phyloP scores from a whole-genome alignment of 2,888 invertebrate species.

The Drosophila mimica region DNA sequence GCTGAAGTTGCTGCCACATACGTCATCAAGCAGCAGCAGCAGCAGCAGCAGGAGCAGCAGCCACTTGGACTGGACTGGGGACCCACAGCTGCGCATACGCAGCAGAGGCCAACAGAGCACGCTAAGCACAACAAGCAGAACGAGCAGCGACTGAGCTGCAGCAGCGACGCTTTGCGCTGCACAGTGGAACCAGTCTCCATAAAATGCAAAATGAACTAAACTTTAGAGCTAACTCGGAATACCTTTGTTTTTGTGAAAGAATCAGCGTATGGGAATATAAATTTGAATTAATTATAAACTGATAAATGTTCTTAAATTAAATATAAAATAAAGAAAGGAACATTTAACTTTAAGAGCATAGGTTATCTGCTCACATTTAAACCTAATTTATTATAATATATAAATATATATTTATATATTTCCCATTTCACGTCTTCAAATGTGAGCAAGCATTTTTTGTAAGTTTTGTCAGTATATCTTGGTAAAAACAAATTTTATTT shows the following conservation, averaged over 20 bases:
- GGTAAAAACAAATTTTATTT: too few species aligned
- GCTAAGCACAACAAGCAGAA: constrained; percentile 17
- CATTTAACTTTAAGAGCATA: too few species aligned
- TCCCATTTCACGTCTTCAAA: too few species aligned
- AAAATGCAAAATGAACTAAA: neutral
- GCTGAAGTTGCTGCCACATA: constrained; percentile 42
- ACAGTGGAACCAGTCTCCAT: constrained; percentile 26
- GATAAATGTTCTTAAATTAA: neutral
- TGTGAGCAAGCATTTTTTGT: too few species aligned
- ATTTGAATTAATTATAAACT: neutral
- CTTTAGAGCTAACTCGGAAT: neutral
- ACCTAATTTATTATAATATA: too few species aligned
- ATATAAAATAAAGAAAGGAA: neutral
- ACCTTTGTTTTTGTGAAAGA: neutral
- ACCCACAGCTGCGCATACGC: constrained; percentile 66
- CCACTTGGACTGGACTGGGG: constrained; percentile 23
- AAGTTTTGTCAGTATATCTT: too few species aligned
- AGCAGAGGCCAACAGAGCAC: constrained; percentile 43
- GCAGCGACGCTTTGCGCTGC: constrained; percentile 30
- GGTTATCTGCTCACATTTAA: too few species aligned
- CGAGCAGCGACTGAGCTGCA: constrained; percentile 40
- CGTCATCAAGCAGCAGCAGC: constrained; percentile 52
- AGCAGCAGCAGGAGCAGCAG: constrained; percentile 18
- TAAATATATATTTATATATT: too few species aligned
- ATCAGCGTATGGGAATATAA: neutral